A percentile compares a stretch with the other conserved stretches of the same genome.
Evolutionary conservation across 2,888 invertebrate species (phyloP).

Genomic region (Bellardia pandia): DNA sequence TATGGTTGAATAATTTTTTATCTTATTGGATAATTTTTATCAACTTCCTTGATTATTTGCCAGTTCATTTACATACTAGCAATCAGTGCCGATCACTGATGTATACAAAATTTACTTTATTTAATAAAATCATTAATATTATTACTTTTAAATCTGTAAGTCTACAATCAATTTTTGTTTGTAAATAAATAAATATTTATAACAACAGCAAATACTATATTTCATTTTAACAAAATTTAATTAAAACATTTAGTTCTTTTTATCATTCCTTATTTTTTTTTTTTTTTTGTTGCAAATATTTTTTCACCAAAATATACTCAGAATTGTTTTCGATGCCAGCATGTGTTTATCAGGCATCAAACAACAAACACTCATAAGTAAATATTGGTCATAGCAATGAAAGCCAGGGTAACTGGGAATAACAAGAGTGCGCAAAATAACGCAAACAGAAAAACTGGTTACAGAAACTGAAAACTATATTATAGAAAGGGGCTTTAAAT

Average conservation of each 20-base stretch:
- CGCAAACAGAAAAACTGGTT: not conserved
- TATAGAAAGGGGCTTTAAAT: slow-evolving; percentile 16
- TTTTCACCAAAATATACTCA: slow-evolving; percentile 18
- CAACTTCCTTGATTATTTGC: too few species aligned
- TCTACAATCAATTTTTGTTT: not conserved
- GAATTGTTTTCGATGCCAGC: slow-evolving; percentile 8
- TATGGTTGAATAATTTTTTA: too few species aligned
- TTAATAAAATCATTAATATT: too few species aligned
- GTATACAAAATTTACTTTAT: too few species aligned
- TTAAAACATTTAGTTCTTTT: slow-evolving; percentile 60
- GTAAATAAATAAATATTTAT: slow-evolving; percentile 14
- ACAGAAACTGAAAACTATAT: slow-evolving; percentile 12
- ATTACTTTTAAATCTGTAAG: too few species aligned
- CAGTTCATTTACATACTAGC: too few species aligned
- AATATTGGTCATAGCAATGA: slow-evolving; percentile 64
- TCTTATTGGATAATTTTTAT: too few species aligned
- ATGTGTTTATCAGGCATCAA: slow-evolving; percentile 71
- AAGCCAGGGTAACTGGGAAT: slow-evolving; percentile 37
- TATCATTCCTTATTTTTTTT: not conserved
- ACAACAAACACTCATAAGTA: slow-evolving; percentile 62
- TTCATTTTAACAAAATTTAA: slow-evolving; percentile 63
- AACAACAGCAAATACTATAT: slow-evolving; percentile 42
- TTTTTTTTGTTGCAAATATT: not conserved
- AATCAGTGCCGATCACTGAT: too few species aligned
- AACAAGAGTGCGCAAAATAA: slow-evolving; percentile 1